phyloP scores from a whole-genome alignment of 2,797 vertebrate species.

The Lepilemur septentrionalis region DNA sequence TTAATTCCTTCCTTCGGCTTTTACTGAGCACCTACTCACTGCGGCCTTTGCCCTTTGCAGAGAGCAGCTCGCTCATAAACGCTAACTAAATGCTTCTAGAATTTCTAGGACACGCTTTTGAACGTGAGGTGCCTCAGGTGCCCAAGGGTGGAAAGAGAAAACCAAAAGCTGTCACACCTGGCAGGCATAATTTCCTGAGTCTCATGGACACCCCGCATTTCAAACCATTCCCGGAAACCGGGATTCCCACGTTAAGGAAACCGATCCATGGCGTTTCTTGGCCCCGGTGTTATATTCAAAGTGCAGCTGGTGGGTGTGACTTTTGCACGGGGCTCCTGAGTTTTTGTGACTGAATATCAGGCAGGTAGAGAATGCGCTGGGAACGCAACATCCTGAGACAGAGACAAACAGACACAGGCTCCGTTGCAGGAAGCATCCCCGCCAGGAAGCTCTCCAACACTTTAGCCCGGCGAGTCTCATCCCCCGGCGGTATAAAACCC shows the following conservation, averaged over 20 bases:
- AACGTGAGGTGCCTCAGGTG: background rate
- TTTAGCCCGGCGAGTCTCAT: background rate
- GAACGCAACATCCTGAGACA: background rate
- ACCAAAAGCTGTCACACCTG: fast-evolving
- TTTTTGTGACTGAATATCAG: background rate
- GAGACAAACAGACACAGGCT: too few species aligned
- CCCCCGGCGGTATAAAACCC: background rate
- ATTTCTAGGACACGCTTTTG: background rate
- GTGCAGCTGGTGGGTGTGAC: background rate
- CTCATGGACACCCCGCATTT: background rate
- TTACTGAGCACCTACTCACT: background rate
- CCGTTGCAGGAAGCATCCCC: background rate
- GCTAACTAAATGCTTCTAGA: background rate
- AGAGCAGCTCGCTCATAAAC: background rate
- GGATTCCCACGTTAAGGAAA: background rate
- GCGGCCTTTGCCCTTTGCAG: background rate
- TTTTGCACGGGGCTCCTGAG: background rate
- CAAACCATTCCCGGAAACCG: background rate
- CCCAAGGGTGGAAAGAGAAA: background rate
- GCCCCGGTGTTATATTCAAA: background rate
- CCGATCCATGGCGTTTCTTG: background rate
- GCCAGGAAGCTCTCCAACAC: background rate
- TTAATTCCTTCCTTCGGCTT: background rate
- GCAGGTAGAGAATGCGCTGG: background rate
- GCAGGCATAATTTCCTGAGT: background rate